Percentiles rank a stretch among this genome's conserved stretches.
Evolutionary conservation across 2,888 invertebrate genomes (phyloP).

Genomic region (Arctia plantaginis): DNA sequence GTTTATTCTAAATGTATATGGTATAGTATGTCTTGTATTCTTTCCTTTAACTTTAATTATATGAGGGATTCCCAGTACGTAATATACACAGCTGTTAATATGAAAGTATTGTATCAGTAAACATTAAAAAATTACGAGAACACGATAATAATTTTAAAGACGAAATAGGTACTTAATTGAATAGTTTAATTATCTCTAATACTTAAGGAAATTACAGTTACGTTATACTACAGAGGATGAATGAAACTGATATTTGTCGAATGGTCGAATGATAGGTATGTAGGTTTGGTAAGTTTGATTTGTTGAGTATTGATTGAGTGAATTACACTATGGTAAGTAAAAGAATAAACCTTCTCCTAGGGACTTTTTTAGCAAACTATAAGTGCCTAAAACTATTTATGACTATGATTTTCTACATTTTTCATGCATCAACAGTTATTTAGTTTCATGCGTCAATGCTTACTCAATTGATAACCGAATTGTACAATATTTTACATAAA

Average conservation of each 20-base stretch:
- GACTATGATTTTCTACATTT: not conserved
- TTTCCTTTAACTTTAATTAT: not conserved
- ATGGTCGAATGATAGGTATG: not conserved
- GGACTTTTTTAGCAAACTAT: not conserved
- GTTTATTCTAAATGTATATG: too few relatives aligned
- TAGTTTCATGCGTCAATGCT: conserved; percentile 14
- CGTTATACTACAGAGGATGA: not conserved
- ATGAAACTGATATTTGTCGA: not conserved
- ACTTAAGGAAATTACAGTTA: not conserved
- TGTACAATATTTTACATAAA: conserved; percentile 24
- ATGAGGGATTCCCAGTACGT: not conserved
- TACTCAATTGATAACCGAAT: conserved; percentile 39
- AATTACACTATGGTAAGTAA: not conserved
- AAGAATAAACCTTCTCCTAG: too few relatives aligned
- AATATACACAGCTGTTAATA: not conserved
- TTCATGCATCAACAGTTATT: not conserved
- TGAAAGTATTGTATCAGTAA: not conserved
- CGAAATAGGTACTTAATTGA: not conserved
- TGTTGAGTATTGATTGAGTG: too few relatives aligned
- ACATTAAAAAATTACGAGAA: not conserved
- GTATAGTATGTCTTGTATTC: not conserved
- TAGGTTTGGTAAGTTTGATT: not conserved
- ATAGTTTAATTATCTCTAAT: not conserved
- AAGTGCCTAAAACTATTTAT: not conserved
- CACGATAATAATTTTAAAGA: not conserved